Evolutionary conservation across 2,113 vertebrate species (phyloP).

Genomic region (Ornithorhynchus anatinus): DNA sequence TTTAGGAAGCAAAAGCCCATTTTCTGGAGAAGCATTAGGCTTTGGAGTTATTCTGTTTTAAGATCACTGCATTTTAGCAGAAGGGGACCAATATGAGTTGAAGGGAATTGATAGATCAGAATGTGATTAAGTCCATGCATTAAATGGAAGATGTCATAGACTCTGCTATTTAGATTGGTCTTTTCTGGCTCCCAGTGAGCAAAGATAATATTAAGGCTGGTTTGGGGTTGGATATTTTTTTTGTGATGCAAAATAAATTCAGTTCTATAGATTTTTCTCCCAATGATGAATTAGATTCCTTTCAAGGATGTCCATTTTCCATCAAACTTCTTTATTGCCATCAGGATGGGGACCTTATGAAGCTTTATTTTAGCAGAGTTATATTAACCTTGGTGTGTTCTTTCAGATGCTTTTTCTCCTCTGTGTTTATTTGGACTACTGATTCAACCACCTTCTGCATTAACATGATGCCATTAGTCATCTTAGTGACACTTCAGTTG

Average conservation of each 20-base stretch:
- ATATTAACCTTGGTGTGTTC: not conserved
- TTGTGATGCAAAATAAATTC: constrained; percentile 29
- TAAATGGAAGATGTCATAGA: constrained; percentile 5
- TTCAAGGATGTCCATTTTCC: not conserved
- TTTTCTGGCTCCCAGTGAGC: not conserved
- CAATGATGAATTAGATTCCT: not conserved
- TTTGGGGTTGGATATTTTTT: too few relatives aligned
- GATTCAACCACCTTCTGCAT: not conserved
- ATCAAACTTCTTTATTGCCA: not conserved
- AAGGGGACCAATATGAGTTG: not conserved
- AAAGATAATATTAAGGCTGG: not conserved
- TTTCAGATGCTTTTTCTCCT: not conserved
- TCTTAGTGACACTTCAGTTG: not conserved
- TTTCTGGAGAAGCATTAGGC: not conserved
- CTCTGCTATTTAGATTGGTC: not conserved
- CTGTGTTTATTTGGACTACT: constrained; percentile 5
- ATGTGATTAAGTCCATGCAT: not conserved
- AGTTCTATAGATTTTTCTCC: not conserved
- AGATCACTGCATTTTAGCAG: not conserved
- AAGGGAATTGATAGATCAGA: not conserved
- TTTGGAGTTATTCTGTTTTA: constrained; percentile 1
- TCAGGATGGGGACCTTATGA: not conserved
- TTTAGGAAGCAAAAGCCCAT: not conserved
- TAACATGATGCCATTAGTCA: not conserved
- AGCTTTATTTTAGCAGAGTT: not conserved